Conservation (phyloP, 2,888 invertebrate species). For the Operophtera brumata region DNA sequence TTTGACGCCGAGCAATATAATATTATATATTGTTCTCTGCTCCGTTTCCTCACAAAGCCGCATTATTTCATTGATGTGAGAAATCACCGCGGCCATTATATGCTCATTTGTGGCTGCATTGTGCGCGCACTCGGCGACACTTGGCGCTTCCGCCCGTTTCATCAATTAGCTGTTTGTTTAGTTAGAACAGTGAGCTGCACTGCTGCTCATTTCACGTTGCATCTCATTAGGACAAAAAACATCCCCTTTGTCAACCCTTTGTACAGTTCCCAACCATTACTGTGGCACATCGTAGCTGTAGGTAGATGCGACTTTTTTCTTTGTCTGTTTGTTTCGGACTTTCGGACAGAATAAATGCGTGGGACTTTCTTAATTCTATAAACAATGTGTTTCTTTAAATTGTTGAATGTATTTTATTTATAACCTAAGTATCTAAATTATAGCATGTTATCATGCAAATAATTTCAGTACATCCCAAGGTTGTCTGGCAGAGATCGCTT, state of each 20-base stretch:
- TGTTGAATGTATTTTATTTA: no score
- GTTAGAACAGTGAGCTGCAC: constrained; percentile 31
- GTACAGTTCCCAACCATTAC: not conserved
- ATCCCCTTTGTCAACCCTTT: constrained; percentile 6
- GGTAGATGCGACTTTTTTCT: no score
- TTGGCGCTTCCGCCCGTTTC: constrained; percentile 55
- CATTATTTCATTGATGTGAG: constrained; percentile 58
- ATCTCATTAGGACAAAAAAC: constrained; percentile 17
- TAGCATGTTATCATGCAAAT: no score
- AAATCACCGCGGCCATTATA: constrained; percentile 58
- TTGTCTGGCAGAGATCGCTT: no score
- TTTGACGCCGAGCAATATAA: constrained; percentile 61
- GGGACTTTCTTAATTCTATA: no score
- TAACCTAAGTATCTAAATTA: no score
- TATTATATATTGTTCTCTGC: constrained; percentile 42
- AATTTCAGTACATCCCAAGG: no score
- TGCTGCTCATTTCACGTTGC: constrained; percentile 15
- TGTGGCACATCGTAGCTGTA: constrained; percentile 2
- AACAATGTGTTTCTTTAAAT: no score
- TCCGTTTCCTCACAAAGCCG: constrained; percentile 49
- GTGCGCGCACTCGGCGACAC: constrained; percentile 57
- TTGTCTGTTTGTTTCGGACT: no score
- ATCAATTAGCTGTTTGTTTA: constrained; percentile 62
- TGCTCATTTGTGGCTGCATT: constrained; percentile 66
- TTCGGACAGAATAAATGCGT: no score